Conservation (phyloP, 2,113 vertebrate species). For the Thalassarche chlororhynchos region DNA sequence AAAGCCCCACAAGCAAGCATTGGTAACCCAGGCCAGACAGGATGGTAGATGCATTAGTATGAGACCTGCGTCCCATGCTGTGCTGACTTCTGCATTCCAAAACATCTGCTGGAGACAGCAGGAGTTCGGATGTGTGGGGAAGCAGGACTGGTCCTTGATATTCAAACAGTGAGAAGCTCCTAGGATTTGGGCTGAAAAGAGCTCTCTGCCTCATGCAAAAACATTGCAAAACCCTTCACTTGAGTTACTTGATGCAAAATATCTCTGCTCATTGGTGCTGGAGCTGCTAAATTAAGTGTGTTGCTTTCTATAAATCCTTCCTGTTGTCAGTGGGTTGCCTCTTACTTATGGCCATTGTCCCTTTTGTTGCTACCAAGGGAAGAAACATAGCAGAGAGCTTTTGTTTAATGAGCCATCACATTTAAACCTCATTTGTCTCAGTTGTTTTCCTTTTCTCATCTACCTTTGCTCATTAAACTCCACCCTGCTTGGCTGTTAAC, state of each 20-base stretch:
- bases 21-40: not conserved
- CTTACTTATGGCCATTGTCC: constrained; percentile 42
- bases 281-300: constrained; percentile 7
- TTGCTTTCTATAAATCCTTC: constrained; percentile 40
- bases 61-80: fast-evolving
- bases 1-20: not conserved
- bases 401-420: constrained; percentile 60
- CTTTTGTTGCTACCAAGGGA: constrained; percentile 12
- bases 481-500: constrained; percentile 38
- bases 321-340: constrained; percentile 22
- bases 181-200: not conserved
- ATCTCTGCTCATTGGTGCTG: not conserved
- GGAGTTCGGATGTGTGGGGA: not conserved
- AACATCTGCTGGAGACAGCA: not conserved
- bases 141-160: not conserved
- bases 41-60: not conserved
- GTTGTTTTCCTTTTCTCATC: constrained; percentile 61
- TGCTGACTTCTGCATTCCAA: not conserved
- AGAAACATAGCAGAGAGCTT: constrained; percentile 31
- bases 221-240: not conserved
- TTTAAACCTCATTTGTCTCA: constrained; percentile 59
- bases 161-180: not conserved
- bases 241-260: not conserved
- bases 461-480: constrained; percentile 62
- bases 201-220: not conserved